Base-by-base conservation (phyloP, 2,113 vertebrate species). In the Myotis brandtii region DNA sequence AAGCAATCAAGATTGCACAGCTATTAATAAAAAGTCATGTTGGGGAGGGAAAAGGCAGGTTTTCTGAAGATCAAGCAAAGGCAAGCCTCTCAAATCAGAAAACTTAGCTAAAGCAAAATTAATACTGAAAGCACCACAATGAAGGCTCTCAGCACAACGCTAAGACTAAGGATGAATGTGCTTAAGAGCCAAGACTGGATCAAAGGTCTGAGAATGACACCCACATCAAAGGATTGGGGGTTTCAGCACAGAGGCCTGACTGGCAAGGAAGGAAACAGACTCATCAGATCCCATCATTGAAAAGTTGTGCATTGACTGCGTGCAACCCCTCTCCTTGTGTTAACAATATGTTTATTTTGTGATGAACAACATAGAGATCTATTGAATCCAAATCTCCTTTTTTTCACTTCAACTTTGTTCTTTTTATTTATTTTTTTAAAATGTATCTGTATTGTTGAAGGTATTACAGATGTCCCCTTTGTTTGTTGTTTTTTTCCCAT, bases 1-100 rank as follows among this genome's bases (percentile, higher is more conserved):
- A 93, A 73, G 23, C 30, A 64, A 87, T 92, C 64, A 79, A 37
- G 43, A 86, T 1, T 5, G 21, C 70, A 52, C 5, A n/a, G 70
- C 64, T 91, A 25, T 72, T 93, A 43, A 88, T 50, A 64, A 67
- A 77, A 86, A 87, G 80, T 72, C 34, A 54, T 86, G 83, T 64
- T 7, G 48, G 64, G 62, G 34, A 81, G 54, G 30, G 64, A 40
- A 94, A 86, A 95, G 73, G 59, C 23, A 84, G 62, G 30, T 70
- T 95, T 62, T 56, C 62, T 54, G 87, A 85, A 75, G 77, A 80
- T 46, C 79, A 79, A 95, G 46, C 43, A 13, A 76, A 93, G 67
- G 27, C 27, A 77, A 89, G 21, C 37, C 17, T 56, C 79, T 67
- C 21, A 48, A 75, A 34, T 81, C 50, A 43, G 82, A 76, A 81